Evolutionary conservation across 2,888 invertebrate species (phyloP), one percentile per base, ranked within the genome.

Genomic region (Sarcophaga carnaria): DNA sequence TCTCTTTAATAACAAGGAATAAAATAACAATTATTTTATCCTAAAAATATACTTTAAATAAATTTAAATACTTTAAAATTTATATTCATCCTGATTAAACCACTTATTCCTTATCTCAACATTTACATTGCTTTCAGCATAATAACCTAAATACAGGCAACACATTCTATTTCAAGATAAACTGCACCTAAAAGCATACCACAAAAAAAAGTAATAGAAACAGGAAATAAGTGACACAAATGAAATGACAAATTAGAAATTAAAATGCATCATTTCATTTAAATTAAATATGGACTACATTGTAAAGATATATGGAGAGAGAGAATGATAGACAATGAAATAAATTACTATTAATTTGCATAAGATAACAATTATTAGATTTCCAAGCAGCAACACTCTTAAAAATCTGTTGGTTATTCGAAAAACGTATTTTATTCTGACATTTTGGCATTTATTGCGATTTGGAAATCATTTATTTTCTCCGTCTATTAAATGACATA

Each of bases 1-100:
- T 37, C 37, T 37, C 37, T 10, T 37, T 37, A 37, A 37, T 37
- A 37, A 37, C 8, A 37, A 8, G 0, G 0, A 8, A 10, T 22
- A 22, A 10, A 2, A 10, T 37, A 37, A 37, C 8, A 37, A 37
- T 37, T 37, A 49, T 49, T 45, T 66, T 60, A 45, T 63, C 84
- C 60, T 66, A 12, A 71, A 76, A 70, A 76, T 84, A 84, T 67
- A 17, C 84, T 84, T 66, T 60, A 64, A 27, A 14, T 76, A 37
- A 37, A 37, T 75, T 75, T 80, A 4, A 64, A 80, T 64, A 20
- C 8, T 37, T 37, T 37, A 37, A 37, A 37, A 37, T 37, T 8
- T 37, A 37, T 37, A 2, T 2, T 37, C 8, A 10, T 37, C 37
- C 2, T 37, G 0, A 37, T 37, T 37, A 37, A 37, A 37, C 8